Evolutionary conservation across 2,797 vertebrate species (phyloP), one percentile per base, ranked within the genome.

Genomic region (Chaetodon trifasciatus): DNA sequence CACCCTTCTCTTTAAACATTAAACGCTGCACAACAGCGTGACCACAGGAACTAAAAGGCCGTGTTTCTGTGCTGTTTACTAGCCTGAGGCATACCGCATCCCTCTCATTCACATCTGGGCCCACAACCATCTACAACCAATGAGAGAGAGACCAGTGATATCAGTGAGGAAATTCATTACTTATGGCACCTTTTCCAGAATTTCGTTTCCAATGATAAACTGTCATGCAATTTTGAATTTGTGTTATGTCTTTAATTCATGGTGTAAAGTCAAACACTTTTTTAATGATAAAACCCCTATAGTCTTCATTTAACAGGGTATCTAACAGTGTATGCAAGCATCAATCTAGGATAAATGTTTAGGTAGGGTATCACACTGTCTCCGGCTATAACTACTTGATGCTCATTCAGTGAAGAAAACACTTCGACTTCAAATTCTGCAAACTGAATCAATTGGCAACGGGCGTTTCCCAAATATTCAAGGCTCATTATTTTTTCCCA

Each of bases 1-100:
- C 95, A 96, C 95, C 95, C 95, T 93, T 90, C 92, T 92, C 91
- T 95, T 95, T 94, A 95, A 94, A 95, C 93, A 95, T 95, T 93
- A 94, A 95, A 94, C 80, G 76, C 82, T 89, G 88, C 88, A 91
- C 90, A 91, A 91, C 89, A 86, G 81, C 58, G 74, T 85, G 82
- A 92, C 93, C 93, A 90, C 91, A 93, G 91, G 89, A 91, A 90
- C 89, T 93, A 92, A 88, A 91, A 91, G 88, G 82, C 89, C 77
- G 71, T 93, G 89, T 93, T 92, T 87, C 88, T 91, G 84, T 88
- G 88, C 87, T 90, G 91, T 93, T 93, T 92, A 92, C 89, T 90
- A 84, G 89, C 74, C 82, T 87, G 91, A 91, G 90, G 88, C 80
- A 44, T 5, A 88, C 91, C 91, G 76, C 90, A 91, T 90, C 87